Conservation (phyloP, 2,797 vertebrate genomes). For the Zenarchopterus dispar region DNA sequence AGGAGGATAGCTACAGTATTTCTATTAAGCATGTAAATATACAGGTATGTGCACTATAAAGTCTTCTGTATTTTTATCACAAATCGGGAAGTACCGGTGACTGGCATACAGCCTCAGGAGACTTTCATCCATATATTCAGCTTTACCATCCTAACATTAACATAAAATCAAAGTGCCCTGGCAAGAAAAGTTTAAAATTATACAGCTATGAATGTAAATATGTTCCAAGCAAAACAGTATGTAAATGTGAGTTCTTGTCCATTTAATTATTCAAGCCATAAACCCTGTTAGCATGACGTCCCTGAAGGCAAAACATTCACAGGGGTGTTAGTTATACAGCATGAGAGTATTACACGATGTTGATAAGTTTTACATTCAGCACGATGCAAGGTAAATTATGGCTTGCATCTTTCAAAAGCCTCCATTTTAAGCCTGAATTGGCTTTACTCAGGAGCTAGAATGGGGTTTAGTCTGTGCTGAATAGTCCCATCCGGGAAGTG, state of each 20-base stretch:
- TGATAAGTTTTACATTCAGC: no score
- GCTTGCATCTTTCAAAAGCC: not conserved
- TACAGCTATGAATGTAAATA: slow-evolving; percentile 10
- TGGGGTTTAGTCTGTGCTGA: not conserved
- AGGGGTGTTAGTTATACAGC: no score
- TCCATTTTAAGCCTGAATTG: not conserved
- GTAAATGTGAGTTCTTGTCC: slow-evolving; percentile 21
- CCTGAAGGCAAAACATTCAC: slow-evolving; percentile 12
- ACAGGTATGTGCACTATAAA: no score
- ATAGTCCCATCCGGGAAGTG: not conserved
- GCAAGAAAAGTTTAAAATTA: no score
- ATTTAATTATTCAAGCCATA: slow-evolving; percentile 48
- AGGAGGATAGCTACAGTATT: no score
- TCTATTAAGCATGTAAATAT: no score
- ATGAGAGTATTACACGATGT: no score
- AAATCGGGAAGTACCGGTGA: no score
- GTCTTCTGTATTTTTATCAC: no score
- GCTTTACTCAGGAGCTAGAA: not conserved
- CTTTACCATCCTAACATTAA: not conserved
- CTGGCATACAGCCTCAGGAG: not conserved
- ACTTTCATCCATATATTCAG: not conserved
- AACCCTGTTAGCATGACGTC: slow-evolving; percentile 34
- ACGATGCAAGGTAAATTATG: no score
- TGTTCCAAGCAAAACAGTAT: slow-evolving; percentile 22
- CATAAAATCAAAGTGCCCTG: no score